These are phyloP conservation scores for Amphibalanus amphitrite DNA, from an alignment of 1,140 invertebrate genomes.

Conservation along the genomic window DNA sequence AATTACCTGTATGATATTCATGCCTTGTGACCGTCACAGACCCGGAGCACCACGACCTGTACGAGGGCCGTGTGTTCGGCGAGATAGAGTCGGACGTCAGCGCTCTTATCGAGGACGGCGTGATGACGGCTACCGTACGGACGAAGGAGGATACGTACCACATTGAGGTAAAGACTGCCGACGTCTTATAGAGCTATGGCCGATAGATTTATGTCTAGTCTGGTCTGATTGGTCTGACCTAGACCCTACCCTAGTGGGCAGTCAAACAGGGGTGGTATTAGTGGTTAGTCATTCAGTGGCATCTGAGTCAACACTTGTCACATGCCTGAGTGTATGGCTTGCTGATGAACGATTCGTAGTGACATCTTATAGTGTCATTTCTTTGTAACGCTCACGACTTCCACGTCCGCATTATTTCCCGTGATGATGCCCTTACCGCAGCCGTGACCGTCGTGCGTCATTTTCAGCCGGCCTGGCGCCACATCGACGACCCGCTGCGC, in stretches of 20 bases:
- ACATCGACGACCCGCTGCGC: background rate
- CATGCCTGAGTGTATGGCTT: background rate
- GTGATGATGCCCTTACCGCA: too few relatives aligned
- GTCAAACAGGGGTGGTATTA: background rate
- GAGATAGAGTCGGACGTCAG: slow-evolving; percentile 56
- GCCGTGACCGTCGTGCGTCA: too few relatives aligned
- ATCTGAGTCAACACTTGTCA: too few relatives aligned
- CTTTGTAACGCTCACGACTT: too few relatives aligned
- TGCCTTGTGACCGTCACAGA: too few relatives aligned
- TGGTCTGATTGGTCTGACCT: background rate
- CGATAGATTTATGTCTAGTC: too few relatives aligned
- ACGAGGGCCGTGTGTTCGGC: slow-evolving; percentile 72
- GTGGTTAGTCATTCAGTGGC: background rate
- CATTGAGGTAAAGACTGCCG: slow-evolving; percentile 38
- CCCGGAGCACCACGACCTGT: slow-evolving; percentile 64
- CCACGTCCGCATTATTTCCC: too few relatives aligned
- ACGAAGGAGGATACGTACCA: slow-evolving; percentile 71
- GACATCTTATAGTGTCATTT: too few relatives aligned
- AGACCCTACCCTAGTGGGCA: background rate
- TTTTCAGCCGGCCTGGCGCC: background rate
- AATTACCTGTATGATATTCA: too few relatives aligned
- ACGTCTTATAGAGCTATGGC: too few relatives aligned
- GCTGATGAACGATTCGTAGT: background rate
- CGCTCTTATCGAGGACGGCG: slow-evolving; percentile 67
- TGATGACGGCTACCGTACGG: slow-evolving; percentile 68